phyloP scores from a whole-genome alignment of 1,140 invertebrate genomes.

The Apis mellifera region DNA sequence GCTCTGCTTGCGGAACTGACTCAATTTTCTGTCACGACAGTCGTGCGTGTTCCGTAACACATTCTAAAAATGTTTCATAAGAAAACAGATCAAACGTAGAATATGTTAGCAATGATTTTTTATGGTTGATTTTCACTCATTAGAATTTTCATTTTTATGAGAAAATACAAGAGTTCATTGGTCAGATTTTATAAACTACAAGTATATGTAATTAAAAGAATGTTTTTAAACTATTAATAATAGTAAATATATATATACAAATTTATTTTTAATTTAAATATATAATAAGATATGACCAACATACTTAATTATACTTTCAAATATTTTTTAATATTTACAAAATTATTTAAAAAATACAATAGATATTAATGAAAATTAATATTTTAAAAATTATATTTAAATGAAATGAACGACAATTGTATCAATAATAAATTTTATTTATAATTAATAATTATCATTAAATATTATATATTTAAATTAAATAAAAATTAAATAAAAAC shows the following conservation, averaged over 20 bases:
- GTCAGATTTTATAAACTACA: background rate
- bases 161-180: background rate
- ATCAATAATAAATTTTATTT: no score
- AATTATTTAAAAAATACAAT: no score
- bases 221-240: background rate
- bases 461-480: background rate
- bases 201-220: background rate
- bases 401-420: no score
- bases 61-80: conserved; percentile 36
- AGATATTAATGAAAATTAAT: no score
- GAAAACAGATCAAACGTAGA: conserved; percentile 9
- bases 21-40: conserved; percentile 52
- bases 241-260: background rate
- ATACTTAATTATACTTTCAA: background rate
- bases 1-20: conserved; percentile 53
- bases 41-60: conserved; percentile 37
- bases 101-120: background rate
- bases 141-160: background rate
- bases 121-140: background rate
- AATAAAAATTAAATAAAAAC: background rate
- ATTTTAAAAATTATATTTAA: no score
- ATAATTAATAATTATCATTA: background rate
- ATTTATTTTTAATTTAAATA: background rate
- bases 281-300: background rate
- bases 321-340: background rate